phyloP scores from a whole-genome alignment of 2,113 vertebrate genomes.

The Nerophis ophidion region DNA sequence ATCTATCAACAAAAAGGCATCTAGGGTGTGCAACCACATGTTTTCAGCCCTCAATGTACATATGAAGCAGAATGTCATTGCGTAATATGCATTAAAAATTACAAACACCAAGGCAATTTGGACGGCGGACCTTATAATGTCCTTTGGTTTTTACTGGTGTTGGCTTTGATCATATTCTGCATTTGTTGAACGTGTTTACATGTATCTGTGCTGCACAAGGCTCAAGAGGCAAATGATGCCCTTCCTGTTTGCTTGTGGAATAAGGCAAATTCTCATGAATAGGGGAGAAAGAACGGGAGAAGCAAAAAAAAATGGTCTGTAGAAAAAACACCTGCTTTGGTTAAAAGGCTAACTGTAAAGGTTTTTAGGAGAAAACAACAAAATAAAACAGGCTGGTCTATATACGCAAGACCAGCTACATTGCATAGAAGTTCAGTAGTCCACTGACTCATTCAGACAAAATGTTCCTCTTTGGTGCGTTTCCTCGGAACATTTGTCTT shows the following conservation, averaged over 20 bases:
- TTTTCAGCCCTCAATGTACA: constrained; percentile 43
- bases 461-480: constrained; percentile 42
- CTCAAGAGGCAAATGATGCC: constrained; percentile 1
- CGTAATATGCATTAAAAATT: neutral
- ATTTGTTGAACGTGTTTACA: constrained; percentile 15
- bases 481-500: constrained; percentile 44
- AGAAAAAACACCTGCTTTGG: constrained; percentile 57
- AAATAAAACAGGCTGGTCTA: constrained; percentile 46
- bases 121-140: constrained; percentile 16
- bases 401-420: constrained; percentile 64
- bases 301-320: constrained; percentile 24
- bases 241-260: constrained; percentile 15
- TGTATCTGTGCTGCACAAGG: constrained; percentile 10
- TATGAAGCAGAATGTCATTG: constrained; percentile 30
- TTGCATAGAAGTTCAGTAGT: constrained; percentile 75
- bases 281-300: neutral
- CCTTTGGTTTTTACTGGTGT: constrained; percentile 53
- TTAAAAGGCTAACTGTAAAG: constrained; percentile 50
- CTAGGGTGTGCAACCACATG: constrained; percentile 55
- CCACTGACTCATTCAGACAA: constrained; percentile 41
- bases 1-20: constrained; percentile 52
- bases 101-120: neutral
- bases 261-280: constrained; percentile 16
- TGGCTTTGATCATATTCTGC: constrained; percentile 25
- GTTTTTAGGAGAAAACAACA: constrained; percentile 29